Conservation (phyloP, 1,140 invertebrate genomes). For the Gonioctena quinquepunctata region DNA sequence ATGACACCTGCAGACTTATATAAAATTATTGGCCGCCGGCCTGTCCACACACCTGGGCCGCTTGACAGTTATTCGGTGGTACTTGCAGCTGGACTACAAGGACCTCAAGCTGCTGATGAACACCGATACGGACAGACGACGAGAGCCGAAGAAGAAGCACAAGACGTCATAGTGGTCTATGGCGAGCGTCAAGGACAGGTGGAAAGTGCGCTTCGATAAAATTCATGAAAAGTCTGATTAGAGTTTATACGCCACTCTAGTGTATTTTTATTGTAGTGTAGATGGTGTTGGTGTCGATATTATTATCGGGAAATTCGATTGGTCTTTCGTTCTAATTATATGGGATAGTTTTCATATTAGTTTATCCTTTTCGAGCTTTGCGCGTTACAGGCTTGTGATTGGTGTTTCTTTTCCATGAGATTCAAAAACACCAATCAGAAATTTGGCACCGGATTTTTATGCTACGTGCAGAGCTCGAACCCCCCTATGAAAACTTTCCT, state of each 20-base stretch:
- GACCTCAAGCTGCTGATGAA: constrained; percentile 61
- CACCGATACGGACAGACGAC: constrained; percentile 45
- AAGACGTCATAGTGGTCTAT: constrained; percentile 60
- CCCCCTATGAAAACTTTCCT: too few species aligned
- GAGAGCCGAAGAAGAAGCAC: constrained; percentile 62
- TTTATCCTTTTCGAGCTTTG: too few species aligned
- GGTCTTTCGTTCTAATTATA: too few species aligned
- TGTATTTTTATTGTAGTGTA: neutral
- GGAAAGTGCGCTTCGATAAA: constrained; percentile 38
- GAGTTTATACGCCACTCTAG: constrained; percentile 21
- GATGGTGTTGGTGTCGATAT: neutral
- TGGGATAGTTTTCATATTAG: too few species aligned
- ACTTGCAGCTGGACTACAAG: constrained; percentile 58
- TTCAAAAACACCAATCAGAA: too few species aligned
- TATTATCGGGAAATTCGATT: neutral
- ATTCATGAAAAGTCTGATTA: constrained; percentile 45
- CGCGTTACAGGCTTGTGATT: too few species aligned
- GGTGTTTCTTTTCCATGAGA: too few species aligned
- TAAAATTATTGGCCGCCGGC: constrained; percentile 48
- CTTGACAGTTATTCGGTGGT: constrained; percentile 51
- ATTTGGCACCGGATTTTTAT: too few species aligned
- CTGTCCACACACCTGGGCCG: constrained; percentile 48
- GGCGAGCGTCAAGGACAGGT: constrained; percentile 22
- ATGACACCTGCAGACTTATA: constrained; percentile 48
- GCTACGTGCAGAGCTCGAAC: too few species aligned